phyloP scores from a whole-genome alignment of 2,888 invertebrate species.

The Mycalesis mineus region DNA sequence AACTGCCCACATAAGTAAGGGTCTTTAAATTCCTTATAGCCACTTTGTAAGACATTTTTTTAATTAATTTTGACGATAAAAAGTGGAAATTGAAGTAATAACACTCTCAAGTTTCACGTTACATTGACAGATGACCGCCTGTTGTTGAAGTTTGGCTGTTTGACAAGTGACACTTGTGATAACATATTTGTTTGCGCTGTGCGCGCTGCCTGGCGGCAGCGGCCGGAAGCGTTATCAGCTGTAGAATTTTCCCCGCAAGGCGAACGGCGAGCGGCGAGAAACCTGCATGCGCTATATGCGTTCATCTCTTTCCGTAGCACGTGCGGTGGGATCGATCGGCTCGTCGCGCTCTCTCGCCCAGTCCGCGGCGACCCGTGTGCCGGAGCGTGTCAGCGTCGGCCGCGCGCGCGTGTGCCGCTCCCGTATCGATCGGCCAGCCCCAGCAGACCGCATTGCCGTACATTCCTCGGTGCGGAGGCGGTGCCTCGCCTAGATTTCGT shows the following conservation, averaged over 20 bases:
- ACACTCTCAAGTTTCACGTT: neutral
- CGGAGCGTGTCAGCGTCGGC: constrained; percentile 44
- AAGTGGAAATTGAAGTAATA: neutral
- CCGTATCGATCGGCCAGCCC: constrained; percentile 67
- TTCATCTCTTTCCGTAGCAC: constrained; percentile 68
- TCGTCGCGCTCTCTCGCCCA: constrained; percentile 59
- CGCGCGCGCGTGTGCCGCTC: constrained; percentile 72
- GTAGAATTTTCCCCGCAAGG: constrained; percentile 65
- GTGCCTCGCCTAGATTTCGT: constrained; percentile 76
- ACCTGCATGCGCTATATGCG: constrained; percentile 61
- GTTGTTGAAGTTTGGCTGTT: constrained; percentile 15
- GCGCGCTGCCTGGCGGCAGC: constrained; percentile 49
- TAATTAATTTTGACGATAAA: constrained; percentile 44
- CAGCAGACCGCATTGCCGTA: constrained; percentile 76
- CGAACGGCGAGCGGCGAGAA: constrained; percentile 32
- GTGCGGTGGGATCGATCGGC: constrained; percentile 54
- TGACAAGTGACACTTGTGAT: constrained; percentile 34
- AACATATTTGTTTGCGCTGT: constrained; percentile 40
- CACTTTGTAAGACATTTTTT: constrained; percentile 60
- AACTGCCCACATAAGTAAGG: constrained; percentile 61
- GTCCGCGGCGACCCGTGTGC: constrained; percentile 46
- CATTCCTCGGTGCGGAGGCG: constrained; percentile 68
- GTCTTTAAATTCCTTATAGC: constrained; percentile 54
- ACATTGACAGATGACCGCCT: constrained; percentile 1
- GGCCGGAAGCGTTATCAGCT: constrained; percentile 60